Percentiles rank a stretch among this genome's conserved stretches.
Conservation (phyloP, 1,140 invertebrate genomes). For the Aporrectodea caliginosa region DNA sequence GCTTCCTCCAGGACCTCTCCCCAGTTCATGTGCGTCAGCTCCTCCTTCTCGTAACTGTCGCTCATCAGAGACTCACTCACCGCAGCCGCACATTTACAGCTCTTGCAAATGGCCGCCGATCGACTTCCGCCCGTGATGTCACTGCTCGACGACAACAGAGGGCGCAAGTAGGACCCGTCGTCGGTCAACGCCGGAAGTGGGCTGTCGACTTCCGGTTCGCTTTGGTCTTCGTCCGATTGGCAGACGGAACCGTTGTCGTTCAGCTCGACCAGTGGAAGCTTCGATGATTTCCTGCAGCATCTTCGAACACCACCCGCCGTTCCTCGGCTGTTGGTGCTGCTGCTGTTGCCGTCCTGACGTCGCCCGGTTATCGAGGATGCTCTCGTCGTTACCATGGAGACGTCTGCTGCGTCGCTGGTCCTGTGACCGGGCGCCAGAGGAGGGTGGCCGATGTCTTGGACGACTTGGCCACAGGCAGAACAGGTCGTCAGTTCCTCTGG, state of each 20-base stretch:
- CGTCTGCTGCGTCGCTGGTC: background rate
- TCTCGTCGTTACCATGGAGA: background rate
- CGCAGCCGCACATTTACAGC: too few species aligned
- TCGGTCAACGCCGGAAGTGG: background rate
- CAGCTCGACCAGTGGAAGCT: background rate
- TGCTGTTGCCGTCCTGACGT: background rate
- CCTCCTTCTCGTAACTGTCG: background rate
- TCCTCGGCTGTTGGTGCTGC: too few species aligned
- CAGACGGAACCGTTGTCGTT: background rate
- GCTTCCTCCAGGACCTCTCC: conserved; percentile 17
- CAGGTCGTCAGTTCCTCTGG: background rate
- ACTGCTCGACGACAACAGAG: background rate
- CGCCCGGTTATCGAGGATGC: background rate
- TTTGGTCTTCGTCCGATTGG: background rate
- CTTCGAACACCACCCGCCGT: background rate
- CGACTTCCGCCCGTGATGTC: background rate
- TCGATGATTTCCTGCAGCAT: background rate
- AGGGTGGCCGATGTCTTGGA: background rate
- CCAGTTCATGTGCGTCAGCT: conserved; percentile 23
- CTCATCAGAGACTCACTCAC: too few species aligned
- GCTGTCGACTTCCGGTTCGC: background rate
- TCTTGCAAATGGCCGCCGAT: too few species aligned
- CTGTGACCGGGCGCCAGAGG: background rate
- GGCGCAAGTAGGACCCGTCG: background rate
- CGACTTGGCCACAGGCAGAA: background rate